Evolutionary conservation across 2,113 vertebrate species (phyloP).

Genomic region (Proteles cristata): DNA sequence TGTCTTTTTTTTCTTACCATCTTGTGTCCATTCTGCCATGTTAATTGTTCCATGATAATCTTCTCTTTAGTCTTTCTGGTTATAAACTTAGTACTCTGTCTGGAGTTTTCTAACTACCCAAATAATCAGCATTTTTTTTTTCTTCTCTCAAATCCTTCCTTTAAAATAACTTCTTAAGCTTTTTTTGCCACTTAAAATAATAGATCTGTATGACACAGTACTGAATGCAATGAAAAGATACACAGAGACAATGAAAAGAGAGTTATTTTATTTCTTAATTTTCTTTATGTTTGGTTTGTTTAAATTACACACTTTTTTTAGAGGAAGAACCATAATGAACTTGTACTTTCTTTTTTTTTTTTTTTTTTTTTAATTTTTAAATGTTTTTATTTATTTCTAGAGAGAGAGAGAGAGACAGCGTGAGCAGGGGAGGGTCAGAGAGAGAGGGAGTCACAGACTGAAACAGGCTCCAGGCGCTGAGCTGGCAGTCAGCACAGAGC

Average conservation of each 20-base stretch:
- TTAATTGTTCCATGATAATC: not conserved
- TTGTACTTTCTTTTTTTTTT: not conserved
- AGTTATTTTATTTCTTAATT: conserved; percentile 20
- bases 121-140: not conserved
- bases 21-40: not conserved
- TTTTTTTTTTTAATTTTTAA: too few relatives aligned
- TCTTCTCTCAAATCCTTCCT: not conserved
- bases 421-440: too few relatives aligned
- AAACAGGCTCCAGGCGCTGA: too few relatives aligned
- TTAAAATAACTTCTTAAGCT: not conserved
- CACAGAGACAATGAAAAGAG: conserved; percentile 5
- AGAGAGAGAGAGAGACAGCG: too few relatives aligned
- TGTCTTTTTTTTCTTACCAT: conserved; percentile 4
- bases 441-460: too few relatives aligned
- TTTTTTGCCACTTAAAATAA: not conserved
- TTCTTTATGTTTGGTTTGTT: not conserved
- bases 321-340: not conserved
- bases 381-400: too few relatives aligned
- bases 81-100: conserved; percentile 24
- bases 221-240: conserved; percentile 2
- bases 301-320: not conserved
- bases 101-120: conserved; percentile 10
- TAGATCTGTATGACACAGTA: not conserved
- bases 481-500: too few relatives aligned
- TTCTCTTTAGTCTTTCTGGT: conserved; percentile 46